A percentile compares a stretch with the other conserved stretches of the same genome.
Conservation (phyloP, 2,797 vertebrate genomes). For the Ctenosaura bakeri region DNA sequence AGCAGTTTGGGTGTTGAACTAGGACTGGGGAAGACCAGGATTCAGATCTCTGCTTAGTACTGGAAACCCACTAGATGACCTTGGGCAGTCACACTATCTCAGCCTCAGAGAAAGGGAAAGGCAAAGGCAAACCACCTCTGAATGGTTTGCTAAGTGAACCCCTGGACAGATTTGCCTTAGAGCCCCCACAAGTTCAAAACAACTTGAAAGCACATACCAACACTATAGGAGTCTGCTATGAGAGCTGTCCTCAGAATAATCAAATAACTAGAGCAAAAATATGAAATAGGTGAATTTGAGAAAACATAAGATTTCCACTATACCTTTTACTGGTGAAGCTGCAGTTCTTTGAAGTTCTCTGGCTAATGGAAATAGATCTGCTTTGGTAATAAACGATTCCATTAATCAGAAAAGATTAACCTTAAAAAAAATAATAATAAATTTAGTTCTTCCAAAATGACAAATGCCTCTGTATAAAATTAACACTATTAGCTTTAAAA, state of each 20-base stretch:
- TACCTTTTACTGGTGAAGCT: not conserved
- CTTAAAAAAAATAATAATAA: not conserved
- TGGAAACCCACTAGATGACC: too few relatives aligned
- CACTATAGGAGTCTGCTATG: too few relatives aligned
- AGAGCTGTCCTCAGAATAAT: not conserved
- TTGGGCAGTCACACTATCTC: too few relatives aligned
- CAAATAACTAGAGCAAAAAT: constrained; percentile 6
- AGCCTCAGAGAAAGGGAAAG: too few relatives aligned
- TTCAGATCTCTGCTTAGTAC: too few relatives aligned
- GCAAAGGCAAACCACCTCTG: too few relatives aligned
- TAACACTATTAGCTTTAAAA: not conserved
- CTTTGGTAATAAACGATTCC: not conserved
- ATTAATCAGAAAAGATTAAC: not conserved
- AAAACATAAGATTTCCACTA: not conserved
- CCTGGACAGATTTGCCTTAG: too few relatives aligned
- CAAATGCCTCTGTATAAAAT: not conserved
- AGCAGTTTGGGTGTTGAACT: too few relatives aligned
- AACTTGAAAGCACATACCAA: too few relatives aligned
- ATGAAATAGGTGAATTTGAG: not conserved
- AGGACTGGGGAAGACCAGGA: too few relatives aligned
- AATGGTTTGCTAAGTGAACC: too few relatives aligned
- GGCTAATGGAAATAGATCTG: not conserved
- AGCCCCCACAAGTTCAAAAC: too few relatives aligned
- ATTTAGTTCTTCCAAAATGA: constrained; percentile 6
- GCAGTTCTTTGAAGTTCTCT: not conserved